Base-by-base conservation (phyloP, 92 coral and sea anemone species). In the Epizoanthus stellaris region DNA sequence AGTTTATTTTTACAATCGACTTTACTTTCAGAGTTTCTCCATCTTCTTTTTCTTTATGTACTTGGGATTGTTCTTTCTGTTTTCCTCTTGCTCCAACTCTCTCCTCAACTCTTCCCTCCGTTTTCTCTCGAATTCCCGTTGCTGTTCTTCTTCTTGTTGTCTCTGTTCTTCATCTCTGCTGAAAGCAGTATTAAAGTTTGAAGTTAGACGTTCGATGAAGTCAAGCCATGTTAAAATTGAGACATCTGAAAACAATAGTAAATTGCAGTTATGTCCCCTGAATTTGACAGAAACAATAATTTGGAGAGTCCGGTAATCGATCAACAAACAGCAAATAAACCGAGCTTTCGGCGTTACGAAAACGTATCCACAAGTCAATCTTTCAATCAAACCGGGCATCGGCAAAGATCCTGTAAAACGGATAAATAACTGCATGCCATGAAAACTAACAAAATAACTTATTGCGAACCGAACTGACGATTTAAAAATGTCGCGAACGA, bases 11-110 rank as follows among this genome's bases (percentile, higher is more conserved):
- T 53, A 53, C 58, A 14, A n/a, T n/a, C n/a, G n/a, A n/a, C n/a
- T n/a, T n/a, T n/a, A n/a, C n/a, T n/a, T 58, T 58, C 62, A 58
- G 7, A 58, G 19, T 58, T 58, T 58, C 62, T 58, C 62, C 47
- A 1, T 43, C 6, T 58, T 10, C 9, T 12, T 58, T 58, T 58
- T 58, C 15, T 12, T 17, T 58, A 58, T 58, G 15, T 58, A 58
- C 19, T 58, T 52, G 6, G 62, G 62, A 7, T 58, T 12, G 62
- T 58, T 43, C 47, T 43, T 58, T 58, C 62, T 58, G 62, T 12
- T 58, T 58, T 58, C 15, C 19, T 58, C 62, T 58, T 58, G 62
- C 62, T 58, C 62, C 62, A 58, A 58, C 62, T 58, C 62, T 58
- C 62, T 58, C 6, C 19, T 58, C n/a, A 58, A 58, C 62, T 58